These are phyloP conservation scores for Polyodon spathula DNA, from an alignment of 2,113 vertebrate species.

Conservation along the genomic window DNA sequence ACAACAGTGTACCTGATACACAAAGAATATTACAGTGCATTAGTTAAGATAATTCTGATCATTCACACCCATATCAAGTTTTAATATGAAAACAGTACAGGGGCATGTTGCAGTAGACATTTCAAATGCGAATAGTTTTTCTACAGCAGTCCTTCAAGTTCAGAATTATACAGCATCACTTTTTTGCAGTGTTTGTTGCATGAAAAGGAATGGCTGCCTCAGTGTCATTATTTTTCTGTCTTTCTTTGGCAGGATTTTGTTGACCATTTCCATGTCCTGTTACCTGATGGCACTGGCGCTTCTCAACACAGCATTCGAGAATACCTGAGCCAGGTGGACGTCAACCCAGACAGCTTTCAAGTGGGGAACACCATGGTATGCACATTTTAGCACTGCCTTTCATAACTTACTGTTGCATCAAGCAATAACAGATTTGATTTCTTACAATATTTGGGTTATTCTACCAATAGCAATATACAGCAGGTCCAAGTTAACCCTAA, in stretches of 20 bases:
- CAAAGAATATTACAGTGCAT: too few relatives aligned
- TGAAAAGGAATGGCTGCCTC: neutral
- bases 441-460: too few relatives aligned
- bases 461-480: too few relatives aligned
- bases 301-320: conserved; percentile 69
- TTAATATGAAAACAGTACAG: too few relatives aligned
- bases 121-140: too few relatives aligned
- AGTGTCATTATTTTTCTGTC: conserved; percentile 8
- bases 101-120: too few relatives aligned
- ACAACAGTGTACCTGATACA: too few relatives aligned
- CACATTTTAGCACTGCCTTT: neutral
- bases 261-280: conserved; percentile 79
- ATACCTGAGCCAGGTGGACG: conserved; percentile 70
- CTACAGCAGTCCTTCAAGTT: too few relatives aligned
- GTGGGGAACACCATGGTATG: conserved; percentile 90
- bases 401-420: neutral
- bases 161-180: neutral
- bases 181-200: neutral
- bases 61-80: too few relatives aligned
- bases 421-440: too few relatives aligned
- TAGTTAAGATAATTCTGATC: too few relatives aligned
- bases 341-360: conserved; percentile 76
- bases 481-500: too few relatives aligned
- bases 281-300: conserved; percentile 63
- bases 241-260: conserved; percentile 73